Evolutionary conservation across 2,113 vertebrate genomes (phyloP), one percentile per base, ranked within the genome.

Genomic region (Limanda limanda): DNA sequence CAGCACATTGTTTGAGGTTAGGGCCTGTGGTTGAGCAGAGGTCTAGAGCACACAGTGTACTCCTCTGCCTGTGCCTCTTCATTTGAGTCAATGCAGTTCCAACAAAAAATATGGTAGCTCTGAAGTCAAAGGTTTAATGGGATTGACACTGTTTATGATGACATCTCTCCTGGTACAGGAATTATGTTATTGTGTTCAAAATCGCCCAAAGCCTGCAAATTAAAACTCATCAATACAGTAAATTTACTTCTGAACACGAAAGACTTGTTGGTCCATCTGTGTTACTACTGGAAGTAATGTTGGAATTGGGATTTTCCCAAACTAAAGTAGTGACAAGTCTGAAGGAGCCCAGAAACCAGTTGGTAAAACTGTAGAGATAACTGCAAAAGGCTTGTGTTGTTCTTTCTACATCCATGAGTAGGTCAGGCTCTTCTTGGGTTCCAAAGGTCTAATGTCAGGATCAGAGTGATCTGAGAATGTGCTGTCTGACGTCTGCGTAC

Each of bases 1-100:
- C 64, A 83, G 77, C 54, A 27, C 74, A 86, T 78, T 83, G 88
- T 88, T 83, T 89, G 83, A 79, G 87, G 83, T 90, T 77, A 51
- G 52, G 54, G 4, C 59, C 31, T 81, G 80, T 68, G 85, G 85
- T 79, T 45, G 14, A 71, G 55, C 61, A 67, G 45, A 87, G 66
- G 68, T 80, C 69, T 61, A 76, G 65, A 47, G 63, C 57, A 74
- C 68, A 90, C 13, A 52, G 61, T 69, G 56, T 72, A 84, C 58
- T 71, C 14, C 23, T 23, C 54, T 81, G 24, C 69, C 48, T 79
- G 17, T 68, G 58, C 2, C 54, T 79, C 67, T 66, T 65, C 66
- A 62, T 87, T 73, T 76, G 67, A 79, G 66, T 70, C 67, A 18
- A 40, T 71, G 45, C 76, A 67, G 68, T 67, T 40, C 57, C 3